Percentiles rank a stretch among this genome's conserved stretches.
Conservation (phyloP, 2,113 vertebrate species). For the Bujurquina vittata region DNA sequence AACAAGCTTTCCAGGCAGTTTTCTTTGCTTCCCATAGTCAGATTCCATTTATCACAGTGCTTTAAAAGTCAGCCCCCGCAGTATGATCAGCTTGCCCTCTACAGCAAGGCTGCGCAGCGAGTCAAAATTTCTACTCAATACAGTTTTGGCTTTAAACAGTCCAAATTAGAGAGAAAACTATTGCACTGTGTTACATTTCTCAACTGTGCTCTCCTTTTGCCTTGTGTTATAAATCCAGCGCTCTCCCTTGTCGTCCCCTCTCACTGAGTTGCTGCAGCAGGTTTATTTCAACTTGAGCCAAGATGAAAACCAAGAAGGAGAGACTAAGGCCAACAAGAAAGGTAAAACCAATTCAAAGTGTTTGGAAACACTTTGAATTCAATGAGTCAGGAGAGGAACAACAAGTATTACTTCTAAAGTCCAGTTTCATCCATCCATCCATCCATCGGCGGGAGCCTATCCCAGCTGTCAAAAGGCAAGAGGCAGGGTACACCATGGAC, state of each 20-base stretch:
- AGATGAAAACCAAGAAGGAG: slow-evolving; percentile 4
- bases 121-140: neutral
- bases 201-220: neutral
- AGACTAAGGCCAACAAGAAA: neutral
- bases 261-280: neutral
- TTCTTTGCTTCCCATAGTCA: slow-evolving; percentile 3
- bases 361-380: no score
- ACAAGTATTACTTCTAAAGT: neutral
- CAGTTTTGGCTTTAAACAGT: neutral
- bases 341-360: neutral
- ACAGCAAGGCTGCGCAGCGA: neutral
- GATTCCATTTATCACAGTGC: neutral
- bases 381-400: no score
- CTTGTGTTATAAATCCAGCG: neutral
- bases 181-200: neutral
- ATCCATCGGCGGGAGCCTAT: rapidly evolving
- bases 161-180: neutral
- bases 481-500: no score
- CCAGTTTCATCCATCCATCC: no score
- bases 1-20: slow-evolving; percentile 16
- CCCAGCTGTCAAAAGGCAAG: neutral
- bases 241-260: neutral
- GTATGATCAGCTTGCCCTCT: neutral
- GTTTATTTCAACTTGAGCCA: neutral
- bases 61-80: neutral